Percentiles rank a stretch among this genome's conserved stretches.
phyloP scores from a whole-genome alignment of 2,888 invertebrate genomes.

The Ephialtes manifestator region DNA sequence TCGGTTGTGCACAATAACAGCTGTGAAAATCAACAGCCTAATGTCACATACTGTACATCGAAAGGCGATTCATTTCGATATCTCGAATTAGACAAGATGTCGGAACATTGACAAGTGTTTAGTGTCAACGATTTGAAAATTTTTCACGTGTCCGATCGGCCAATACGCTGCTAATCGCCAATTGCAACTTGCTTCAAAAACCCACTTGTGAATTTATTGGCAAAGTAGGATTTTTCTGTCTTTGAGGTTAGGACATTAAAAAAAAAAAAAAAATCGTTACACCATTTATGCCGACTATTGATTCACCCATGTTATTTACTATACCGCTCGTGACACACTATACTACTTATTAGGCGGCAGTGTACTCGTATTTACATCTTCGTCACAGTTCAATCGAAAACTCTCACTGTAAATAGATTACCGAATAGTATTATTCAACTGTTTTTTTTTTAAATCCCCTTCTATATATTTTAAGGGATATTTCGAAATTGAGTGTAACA shows the following conservation, averaged over 20 bases:
- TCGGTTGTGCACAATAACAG: too few relatives aligned
- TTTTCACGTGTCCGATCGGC: conserved; percentile 8
- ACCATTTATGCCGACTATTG: conserved; percentile 35
- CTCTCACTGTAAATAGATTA: neutral
- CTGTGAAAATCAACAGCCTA: neutral
- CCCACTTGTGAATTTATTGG: neutral
- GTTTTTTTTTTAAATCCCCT: too few relatives aligned
- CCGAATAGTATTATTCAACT: neutral
- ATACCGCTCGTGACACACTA: conserved; percentile 25
- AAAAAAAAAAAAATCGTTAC: conserved; percentile 12
- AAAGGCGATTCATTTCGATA: conserved; percentile 21
- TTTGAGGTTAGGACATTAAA: conserved; percentile 23
- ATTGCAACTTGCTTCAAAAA: neutral
- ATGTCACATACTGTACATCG: neutral
- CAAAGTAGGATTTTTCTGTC: too few relatives aligned
- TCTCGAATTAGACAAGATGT: conserved; percentile 39
- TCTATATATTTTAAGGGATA: too few relatives aligned
- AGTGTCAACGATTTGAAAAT: conserved; percentile 30
- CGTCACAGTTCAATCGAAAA: neutral
- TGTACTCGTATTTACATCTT: neutral
- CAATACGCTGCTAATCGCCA: neutral
- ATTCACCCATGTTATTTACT: conserved; percentile 25
- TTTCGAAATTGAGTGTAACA: too few relatives aligned
- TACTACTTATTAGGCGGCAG: conserved; percentile 5
- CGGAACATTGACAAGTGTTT: conserved; percentile 53